Evolutionary conservation across 2,113 vertebrate genomes (phyloP), one percentile per base, ranked within the genome.

Genomic region (Salvelinus sp.): DNA sequence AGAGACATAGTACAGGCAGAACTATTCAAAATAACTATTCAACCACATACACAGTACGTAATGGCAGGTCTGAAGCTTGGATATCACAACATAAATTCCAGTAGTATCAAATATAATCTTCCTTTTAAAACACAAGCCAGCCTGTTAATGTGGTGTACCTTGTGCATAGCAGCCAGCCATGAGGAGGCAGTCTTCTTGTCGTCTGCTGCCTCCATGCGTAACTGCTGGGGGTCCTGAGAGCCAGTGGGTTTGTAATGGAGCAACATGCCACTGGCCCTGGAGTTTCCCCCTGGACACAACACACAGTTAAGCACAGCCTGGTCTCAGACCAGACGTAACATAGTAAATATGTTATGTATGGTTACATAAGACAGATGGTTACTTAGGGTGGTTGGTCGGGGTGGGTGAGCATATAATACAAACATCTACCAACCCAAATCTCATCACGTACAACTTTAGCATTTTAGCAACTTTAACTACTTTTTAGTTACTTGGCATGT

Each of bases 111-210:
- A 54, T 18, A 54, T 54, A 54, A 18, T 14, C 0, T 44, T 54
- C 50, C 16, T 54, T 18, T 54, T 54, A 54, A 54, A 54, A 54
- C 16, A 54, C 14, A 54, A 14, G 50, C 16, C 50, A 54, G 50
- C 50, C 16, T 16, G 50, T 38, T 47, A 28, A 27, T 23, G 10
- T 25, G 38, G 38, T 74, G 62, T 50, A 48, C 22, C 66, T 68
- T 68, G 30, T 98, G 96, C 96, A 98, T 98, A 2, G 96, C 97
- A 2, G 87, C 94, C 79, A 99, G 86, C 97, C 97, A 99, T 0
- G 92, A 82, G 0, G 94, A 88, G 0, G 96, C 92, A 65, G 88
- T 88, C 87, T 95, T 96, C 88, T 93, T 95, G 30, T 98, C 96
- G 6, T 97, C 96, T 0, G 88, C 72, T 0, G 91, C 93, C n/a